phyloP scores from a whole-genome alignment of 2,797 vertebrate genomes.

The Botia almorhae region DNA sequence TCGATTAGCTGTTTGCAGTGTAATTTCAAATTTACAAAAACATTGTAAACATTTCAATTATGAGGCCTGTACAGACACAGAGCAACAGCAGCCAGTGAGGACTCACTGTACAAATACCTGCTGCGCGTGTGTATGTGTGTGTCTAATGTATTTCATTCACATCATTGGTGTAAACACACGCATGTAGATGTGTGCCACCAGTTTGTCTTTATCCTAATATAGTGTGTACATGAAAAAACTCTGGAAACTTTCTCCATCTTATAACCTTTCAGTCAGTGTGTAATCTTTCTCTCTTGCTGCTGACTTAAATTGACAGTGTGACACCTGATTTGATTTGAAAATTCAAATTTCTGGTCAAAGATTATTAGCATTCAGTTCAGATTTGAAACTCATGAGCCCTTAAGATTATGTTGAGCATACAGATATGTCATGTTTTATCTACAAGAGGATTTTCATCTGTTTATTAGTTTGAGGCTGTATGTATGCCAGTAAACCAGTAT shows the following conservation, averaged over 20 bases:
- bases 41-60: constrained; percentile 96
- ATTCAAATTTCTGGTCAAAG: constrained; percentile 76
- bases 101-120: constrained; percentile 71
- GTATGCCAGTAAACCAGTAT: neutral
- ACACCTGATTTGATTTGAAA: constrained; percentile 77
- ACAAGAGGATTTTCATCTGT: no score
- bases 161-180: constrained; percentile 38
- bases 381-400: constrained; percentile 12
- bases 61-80: constrained; percentile 86
- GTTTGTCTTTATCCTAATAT: constrained; percentile 50
- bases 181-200: constrained; percentile 40
- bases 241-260: constrained; percentile 18
- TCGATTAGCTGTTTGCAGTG: constrained; percentile 93
- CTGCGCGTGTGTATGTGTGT: constrained; percentile 54
- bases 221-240: constrained; percentile 43
- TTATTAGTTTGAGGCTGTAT: neutral
- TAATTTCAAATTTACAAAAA: no score
- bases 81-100: constrained; percentile 81
- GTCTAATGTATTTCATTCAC: constrained; percentile 58
- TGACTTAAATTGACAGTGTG: constrained; percentile 67
- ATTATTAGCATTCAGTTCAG: constrained; percentile 74
- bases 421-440: constrained; percentile 43
- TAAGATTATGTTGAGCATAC: constrained; percentile 59
- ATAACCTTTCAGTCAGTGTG: constrained; percentile 50
- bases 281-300: constrained; percentile 59